Evolutionary conservation across 1,140 invertebrate genomes (phyloP), one percentile per base, ranked within the genome.

Genomic region (Hyposmocoma kahamanoa): DNA sequence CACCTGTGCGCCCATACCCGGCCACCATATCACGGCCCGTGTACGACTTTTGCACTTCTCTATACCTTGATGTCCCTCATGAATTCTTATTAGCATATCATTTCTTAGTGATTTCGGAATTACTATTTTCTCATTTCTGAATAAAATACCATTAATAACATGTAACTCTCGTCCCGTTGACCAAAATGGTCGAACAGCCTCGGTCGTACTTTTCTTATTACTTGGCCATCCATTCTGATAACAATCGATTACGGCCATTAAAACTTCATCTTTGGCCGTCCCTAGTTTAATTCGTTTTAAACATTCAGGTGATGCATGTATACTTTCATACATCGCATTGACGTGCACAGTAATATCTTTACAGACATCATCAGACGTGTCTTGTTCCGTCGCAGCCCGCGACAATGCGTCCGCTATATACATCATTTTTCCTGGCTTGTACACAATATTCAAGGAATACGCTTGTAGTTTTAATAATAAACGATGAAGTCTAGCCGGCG

Each of bases 1-100:
- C 17, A 75, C 64, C 22, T 73, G 47, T 3, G 44, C 45, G 28
- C 51, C 47, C 49, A 77, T 68, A 9, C 55, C 55, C 15, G 70
- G 71, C 67, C 71, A 75, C 39, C 56, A 76, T 17, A 77, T 42
- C 20, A 60, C 43, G 39, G 67, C 64, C 39, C 60, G 51, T 26
- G 71, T 67, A 20, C 55, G 26, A 2, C 24, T 11, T 39, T 61
- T 57, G 15, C 62, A 62, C 30, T 62, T 58, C 21, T 75, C 70
- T 17, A 71, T 59, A 0, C 72, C 74, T 17, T 72, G 32, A 39
- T 79, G 74, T 11, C 53, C 59, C 10, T 59, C 34, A 41, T 79
- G 72, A 17, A 74, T 46, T 9, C 34, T 15, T 13, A 10, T 8
- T 3, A 26, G 53, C 32, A 42, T 52, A 24, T 22, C 73, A 22